Evolutionary conservation across 2,888 invertebrate genomes (phyloP), one percentile per base, ranked within the genome.

Genomic region (Zeuzera pyrina): DNA sequence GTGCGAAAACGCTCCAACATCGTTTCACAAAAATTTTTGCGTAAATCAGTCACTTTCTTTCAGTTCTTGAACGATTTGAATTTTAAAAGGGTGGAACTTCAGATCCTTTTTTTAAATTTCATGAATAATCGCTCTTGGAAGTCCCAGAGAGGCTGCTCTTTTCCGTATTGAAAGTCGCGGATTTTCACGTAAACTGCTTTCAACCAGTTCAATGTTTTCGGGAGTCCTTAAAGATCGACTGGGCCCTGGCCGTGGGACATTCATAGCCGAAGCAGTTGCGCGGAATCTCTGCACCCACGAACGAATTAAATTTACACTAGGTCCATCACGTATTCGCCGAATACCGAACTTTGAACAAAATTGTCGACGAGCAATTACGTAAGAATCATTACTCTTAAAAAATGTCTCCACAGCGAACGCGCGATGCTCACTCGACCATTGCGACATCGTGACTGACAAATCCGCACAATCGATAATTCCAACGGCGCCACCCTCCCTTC

Each of bases 291-390:
- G 34, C 12, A 38, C 38, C 42, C 43, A 49, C 15, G 29, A 41
- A 30, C 41, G 37, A 42, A 49, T 46, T 30, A 47, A 43, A 44
- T 42, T 36, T 11, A 34, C 44, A 38, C 47, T 46, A 12, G 46
- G 41, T n/a, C 36, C 44, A 31, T 46, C 44, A 25, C 44, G 19
- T 36, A 43, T 22, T 2, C 42, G 38, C 11, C 43, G 43, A 30
- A 48, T 45, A 43, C 31, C 14, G 39, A 30, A 44, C 6, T 28
- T 37, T 19, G 37, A 38, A 33, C 41, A 41, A 45, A 45, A 47
- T 13, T 34, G 25, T 32, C 46, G 44, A 16, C 41, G 45, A 19
- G 44, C 45, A 23, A 21, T 21, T 13, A 31, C 35, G 30, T 25
- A 39, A 2, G 42, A 43, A 39, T 43, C 38, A 21, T 35, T 29